Conservation (phyloP, 2,113 vertebrate genomes). For the Muntiacus muntjak region DNA sequence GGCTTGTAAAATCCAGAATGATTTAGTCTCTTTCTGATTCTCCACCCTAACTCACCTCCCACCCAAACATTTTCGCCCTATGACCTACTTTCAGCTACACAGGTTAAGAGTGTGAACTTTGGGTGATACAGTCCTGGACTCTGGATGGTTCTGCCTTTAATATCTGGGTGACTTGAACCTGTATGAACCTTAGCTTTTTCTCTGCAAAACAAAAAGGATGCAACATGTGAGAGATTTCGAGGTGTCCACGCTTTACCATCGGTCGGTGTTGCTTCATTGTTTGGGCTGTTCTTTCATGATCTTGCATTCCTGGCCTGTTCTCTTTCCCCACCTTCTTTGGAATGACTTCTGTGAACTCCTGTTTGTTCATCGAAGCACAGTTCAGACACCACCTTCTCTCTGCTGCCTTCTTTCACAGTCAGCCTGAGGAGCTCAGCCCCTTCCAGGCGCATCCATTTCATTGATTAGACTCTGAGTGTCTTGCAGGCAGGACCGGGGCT, state of each 20-base stretch:
- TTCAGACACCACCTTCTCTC: neutral
- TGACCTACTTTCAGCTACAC: neutral
- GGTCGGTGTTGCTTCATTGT: neutral
- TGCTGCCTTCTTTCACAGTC: neutral
- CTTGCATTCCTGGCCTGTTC: neutral
- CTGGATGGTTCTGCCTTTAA: neutral
- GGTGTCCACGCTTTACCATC: neutral
- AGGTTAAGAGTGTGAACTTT: neutral
- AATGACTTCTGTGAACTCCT: neutral
- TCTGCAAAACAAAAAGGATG: neutral
- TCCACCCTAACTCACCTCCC: neutral
- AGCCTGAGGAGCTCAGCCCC: neutral
- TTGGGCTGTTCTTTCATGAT: neutral
- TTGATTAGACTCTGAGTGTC: neutral
- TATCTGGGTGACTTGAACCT: neutral
- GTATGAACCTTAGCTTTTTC: neutral
- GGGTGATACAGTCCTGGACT: neutral
- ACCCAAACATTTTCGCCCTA: neutral
- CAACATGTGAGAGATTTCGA: neutral
- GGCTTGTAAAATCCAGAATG: neutral
- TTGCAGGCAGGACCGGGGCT: neutral
- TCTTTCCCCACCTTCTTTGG: neutral
- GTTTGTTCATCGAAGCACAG: neutral
- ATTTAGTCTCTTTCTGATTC: neutral
- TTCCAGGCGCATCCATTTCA: fast-evolving